These are phyloP conservation scores for Pangasius sanitwongsei DNA, from an alignment of 2,797 vertebrate species.

Conservation along the genomic window DNA sequence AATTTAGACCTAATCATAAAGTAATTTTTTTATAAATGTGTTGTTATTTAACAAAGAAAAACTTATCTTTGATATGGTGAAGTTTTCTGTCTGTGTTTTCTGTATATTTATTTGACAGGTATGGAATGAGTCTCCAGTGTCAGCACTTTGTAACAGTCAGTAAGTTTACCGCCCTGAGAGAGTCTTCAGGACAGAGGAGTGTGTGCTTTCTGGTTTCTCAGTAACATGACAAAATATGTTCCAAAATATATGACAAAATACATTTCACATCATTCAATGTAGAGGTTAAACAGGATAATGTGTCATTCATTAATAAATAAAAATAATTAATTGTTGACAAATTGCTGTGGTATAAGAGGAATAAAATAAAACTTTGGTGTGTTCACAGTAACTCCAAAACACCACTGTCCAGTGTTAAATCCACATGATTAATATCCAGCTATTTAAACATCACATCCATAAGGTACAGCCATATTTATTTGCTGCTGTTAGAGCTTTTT, in stretches of 20 bases:
- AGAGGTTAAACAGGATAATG: not conserved
- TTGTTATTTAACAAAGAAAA: not conserved
- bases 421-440: not conserved
- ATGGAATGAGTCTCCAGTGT: not conserved
- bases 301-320: too few relatives aligned
- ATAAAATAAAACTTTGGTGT: not conserved
- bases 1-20: not conserved
- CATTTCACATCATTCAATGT: not conserved
- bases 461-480: not conserved
- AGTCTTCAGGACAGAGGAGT: not conserved
- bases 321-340: not conserved
- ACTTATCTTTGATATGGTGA: not conserved
- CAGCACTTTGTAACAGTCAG: not conserved
- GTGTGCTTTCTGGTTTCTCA: not conserved
- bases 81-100: not conserved
- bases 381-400: not conserved
- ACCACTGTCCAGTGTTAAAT: not conserved
- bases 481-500: not conserved
- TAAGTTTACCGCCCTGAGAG: not conserved
- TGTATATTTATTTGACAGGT: not conserved
- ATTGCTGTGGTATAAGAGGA: not conserved
- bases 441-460: not conserved
- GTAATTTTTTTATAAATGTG: not conserved
- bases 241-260: too few relatives aligned
- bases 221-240: not conserved